A percentile compares a stretch with the other conserved stretches of the same genome.
Conservation (phyloP, 2,888 invertebrate species). For the Brachyptera putata region DNA sequence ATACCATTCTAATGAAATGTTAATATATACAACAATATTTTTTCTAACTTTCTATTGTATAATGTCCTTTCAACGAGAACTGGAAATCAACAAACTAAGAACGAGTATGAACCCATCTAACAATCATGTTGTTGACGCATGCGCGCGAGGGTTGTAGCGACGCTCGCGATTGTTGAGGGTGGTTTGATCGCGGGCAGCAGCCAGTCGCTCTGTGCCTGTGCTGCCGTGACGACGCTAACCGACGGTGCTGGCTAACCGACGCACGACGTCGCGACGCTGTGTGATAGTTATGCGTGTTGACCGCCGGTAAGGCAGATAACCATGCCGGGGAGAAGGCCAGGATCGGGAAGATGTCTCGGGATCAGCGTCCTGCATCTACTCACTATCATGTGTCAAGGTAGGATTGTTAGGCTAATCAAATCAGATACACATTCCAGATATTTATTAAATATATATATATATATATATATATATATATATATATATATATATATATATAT, state of each 20-base stretch:
- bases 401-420: slow-evolving; percentile 5
- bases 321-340: slow-evolving; percentile 10
- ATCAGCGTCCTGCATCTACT: slow-evolving; percentile 45
- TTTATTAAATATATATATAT: too few relatives aligned
- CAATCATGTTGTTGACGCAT: too few relatives aligned
- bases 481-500: too few relatives aligned
- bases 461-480: too few relatives aligned
- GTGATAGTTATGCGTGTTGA: neutral
- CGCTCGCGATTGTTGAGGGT: neutral
- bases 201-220: neutral
- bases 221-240: neutral
- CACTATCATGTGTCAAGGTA: slow-evolving; percentile 47
- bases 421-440: too few relatives aligned
- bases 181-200: neutral
- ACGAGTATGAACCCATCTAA: too few relatives aligned
- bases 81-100: too few relatives aligned
- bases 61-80: too few relatives aligned
- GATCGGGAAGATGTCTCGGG: slow-evolving; percentile 42
- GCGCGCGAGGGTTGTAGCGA: neutral
- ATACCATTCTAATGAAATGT: too few relatives aligned
- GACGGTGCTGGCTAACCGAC: neutral
- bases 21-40: too few relatives aligned
- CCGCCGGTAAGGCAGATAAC: neutral
- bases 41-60: too few relatives aligned
- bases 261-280: neutral